Evolutionary conservation across 2,888 invertebrate species (phyloP).

Genomic region (Elegia similella): DNA sequence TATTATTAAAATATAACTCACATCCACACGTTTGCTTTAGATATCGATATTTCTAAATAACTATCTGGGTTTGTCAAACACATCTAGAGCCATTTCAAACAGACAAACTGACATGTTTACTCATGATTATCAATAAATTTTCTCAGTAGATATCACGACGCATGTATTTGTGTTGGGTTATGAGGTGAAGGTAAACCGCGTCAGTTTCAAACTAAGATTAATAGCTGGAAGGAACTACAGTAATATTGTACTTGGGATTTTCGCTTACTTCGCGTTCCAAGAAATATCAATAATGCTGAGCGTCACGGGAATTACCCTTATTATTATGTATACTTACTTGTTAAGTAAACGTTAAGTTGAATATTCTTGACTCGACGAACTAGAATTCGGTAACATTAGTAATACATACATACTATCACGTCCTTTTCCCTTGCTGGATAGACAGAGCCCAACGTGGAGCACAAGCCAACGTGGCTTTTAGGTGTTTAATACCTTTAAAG

Average conservation of each 20-base stretch:
- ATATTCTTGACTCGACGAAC: too few relatives aligned
- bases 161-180: neutral
- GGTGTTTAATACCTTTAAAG: too few relatives aligned
- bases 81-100: neutral
- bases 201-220: neutral
- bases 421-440: too few relatives aligned
- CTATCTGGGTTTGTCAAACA: conserved; percentile 2
- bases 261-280: neutral
- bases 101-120: conserved; percentile 4
- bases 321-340: neutral
- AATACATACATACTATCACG: too few relatives aligned
- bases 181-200: neutral
- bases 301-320: neutral
- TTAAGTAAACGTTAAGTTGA: neutral
- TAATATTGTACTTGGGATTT: neutral
- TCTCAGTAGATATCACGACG: neutral
- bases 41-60: neutral
- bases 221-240: neutral
- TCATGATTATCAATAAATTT: conserved; percentile 3
- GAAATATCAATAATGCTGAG: neutral
- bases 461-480: too few relatives aligned
- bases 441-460: too few relatives aligned
- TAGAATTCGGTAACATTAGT: too few relatives aligned
- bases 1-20: neutral
- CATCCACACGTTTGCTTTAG: neutral